phyloP scores from a whole-genome alignment of 2,113 vertebrate genomes.

The cattle (Bos taurus) region DNA sequence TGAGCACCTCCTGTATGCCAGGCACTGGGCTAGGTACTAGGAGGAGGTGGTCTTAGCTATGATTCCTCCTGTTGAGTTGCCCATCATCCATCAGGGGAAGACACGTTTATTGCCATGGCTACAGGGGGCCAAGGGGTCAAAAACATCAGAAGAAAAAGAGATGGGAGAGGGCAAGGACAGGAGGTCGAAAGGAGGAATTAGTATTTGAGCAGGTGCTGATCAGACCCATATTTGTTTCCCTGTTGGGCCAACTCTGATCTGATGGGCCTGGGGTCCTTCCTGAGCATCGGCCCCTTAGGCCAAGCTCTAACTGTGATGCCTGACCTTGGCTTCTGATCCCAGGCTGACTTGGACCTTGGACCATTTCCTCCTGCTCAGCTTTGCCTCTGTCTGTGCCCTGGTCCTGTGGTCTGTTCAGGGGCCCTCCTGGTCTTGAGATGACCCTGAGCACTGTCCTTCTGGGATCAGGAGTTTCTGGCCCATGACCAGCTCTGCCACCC shows the following conservation, averaged over 20 bases:
- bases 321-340: not conserved
- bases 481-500: not conserved
- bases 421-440: fast-evolving
- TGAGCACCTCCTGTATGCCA: not conserved
- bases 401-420: not conserved
- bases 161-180: fast-evolving
- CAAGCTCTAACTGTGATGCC: fast-evolving
- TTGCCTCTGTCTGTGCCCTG: not conserved
- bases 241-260: not conserved
- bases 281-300: too few relatives aligned
- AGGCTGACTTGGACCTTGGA: not conserved
- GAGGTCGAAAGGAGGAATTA: fast-evolving
- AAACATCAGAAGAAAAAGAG: not conserved
- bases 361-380: not conserved
- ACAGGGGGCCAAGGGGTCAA: not conserved
- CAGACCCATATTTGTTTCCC: not conserved
- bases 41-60: not conserved
- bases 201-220: not conserved
- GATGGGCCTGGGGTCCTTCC: not conserved
- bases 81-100: fast-evolving
- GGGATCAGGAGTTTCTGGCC: not conserved
- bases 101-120: not conserved
- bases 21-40: not conserved
- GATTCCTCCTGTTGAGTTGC: not conserved
- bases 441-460: not conserved